These are phyloP conservation scores for Pituophis catenifer DNA, from an alignment of 2,113 vertebrate species.

Conservation along the genomic window DNA sequence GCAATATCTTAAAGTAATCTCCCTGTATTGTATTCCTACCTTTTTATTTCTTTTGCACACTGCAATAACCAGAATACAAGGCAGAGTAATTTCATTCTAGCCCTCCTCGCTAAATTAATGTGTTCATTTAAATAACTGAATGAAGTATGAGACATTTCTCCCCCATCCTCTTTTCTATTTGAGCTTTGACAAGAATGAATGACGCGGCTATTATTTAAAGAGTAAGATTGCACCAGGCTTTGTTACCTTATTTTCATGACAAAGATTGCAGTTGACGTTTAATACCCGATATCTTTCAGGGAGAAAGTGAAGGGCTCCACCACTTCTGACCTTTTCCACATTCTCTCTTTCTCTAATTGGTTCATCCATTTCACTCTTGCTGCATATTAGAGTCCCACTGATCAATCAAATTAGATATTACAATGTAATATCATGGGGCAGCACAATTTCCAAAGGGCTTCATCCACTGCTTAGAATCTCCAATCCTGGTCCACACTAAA, in stretches of 20 bases:
- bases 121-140: constrained; percentile 36
- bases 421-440: constrained; percentile 14
- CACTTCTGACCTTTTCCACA: constrained; percentile 52
- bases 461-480: neutral
- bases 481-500: neutral
- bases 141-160: neutral
- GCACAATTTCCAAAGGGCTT: constrained; percentile 13
- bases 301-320: constrained; percentile 46
- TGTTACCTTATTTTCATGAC: constrained; percentile 59
- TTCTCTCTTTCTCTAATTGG: constrained; percentile 53
- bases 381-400: constrained; percentile 41
- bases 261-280: constrained; percentile 61
- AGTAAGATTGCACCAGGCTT: constrained; percentile 34
- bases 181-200: constrained; percentile 27
- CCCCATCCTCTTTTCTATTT: constrained; percentile 6
- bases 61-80: neutral
- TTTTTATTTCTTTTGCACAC: neutral
- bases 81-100: neutral
- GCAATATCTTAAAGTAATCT: neutral
- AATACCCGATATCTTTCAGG: constrained; percentile 47
- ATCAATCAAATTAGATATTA: constrained; percentile 52
- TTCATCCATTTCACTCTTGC: constrained; percentile 33
- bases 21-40: neutral
- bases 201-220: constrained; percentile 47
- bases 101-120: neutral